Conservation (phyloP, 2,797 vertebrate genomes). For the Silurus lanzhouensis region DNA sequence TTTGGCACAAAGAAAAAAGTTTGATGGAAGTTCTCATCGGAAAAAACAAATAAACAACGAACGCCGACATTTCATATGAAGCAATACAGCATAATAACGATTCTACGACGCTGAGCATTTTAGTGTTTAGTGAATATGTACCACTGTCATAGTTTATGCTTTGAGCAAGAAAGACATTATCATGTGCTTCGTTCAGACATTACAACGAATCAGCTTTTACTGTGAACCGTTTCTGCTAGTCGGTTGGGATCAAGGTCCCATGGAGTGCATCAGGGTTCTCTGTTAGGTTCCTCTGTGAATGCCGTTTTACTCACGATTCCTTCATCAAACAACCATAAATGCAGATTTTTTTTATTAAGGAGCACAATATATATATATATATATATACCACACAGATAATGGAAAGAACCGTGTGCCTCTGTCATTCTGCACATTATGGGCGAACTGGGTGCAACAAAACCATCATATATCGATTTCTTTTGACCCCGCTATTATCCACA, state of each 20-base stretch:
- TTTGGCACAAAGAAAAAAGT: constrained; percentile 26
- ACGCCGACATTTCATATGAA: constrained; percentile 54
- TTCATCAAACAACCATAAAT: constrained; percentile 40
- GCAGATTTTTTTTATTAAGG: constrained; percentile 21
- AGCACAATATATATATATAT: constrained; percentile 33
- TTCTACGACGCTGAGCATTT: constrained; percentile 27
- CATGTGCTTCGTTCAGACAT: constrained; percentile 8
- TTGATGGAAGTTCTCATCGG: constrained; percentile 14
- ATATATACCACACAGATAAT: constrained; percentile 17
- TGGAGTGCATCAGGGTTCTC: constrained; percentile 36
- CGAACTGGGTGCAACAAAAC: constrained; percentile 40
- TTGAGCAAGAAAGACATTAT: constrained; percentile 1
- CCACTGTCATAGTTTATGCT: neutral
- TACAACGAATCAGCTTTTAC: constrained; percentile 13
- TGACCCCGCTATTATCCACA: constrained; percentile 44
- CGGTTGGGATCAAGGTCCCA: constrained; percentile 5
- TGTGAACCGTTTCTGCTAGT: constrained; percentile 35
- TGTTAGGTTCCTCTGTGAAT: constrained; percentile 32
- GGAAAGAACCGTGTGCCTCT: constrained; percentile 50
- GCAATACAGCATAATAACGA: constrained; percentile 60
- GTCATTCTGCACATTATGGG: constrained; percentile 40
- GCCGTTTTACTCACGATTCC: constrained; percentile 25
- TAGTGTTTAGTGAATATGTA: constrained; percentile 11
- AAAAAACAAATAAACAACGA: constrained; percentile 1
- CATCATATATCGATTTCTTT: constrained; percentile 45